These are phyloP conservation scores for Ruditapes philippinarum DNA, from an alignment of 1,140 invertebrate genomes.

Conservation along the genomic window DNA sequence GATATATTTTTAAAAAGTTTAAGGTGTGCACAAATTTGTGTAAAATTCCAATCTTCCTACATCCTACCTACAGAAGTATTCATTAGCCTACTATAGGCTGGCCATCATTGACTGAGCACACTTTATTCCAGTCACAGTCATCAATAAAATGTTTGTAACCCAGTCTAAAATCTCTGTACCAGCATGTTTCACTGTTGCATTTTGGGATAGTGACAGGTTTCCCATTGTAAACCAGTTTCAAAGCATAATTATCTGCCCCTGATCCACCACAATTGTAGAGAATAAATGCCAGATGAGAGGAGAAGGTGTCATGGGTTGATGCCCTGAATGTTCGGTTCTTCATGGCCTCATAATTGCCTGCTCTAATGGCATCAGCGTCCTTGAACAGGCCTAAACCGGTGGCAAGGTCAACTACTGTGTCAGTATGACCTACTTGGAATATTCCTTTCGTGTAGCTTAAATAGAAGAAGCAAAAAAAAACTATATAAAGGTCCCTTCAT, in stretches of 20 bases:
- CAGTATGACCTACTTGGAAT: constrained; percentile 95
- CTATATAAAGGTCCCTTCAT: too few species aligned
- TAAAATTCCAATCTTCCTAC: too few species aligned
- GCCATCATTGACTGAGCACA: background rate
- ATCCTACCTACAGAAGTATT: too few species aligned
- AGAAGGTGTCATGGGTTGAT: constrained; percentile 93
- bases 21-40: too few species aligned
- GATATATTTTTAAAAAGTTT: too few species aligned
- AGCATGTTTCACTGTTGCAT: constrained; percentile 75
- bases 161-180: constrained; percentile 72
- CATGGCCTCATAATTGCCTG: constrained; percentile 88
- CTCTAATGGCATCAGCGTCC: constrained; percentile 89
- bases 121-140: constrained; percentile 71
- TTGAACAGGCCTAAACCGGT: constrained; percentile 92
- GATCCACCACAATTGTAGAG: constrained; percentile 88
- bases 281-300: constrained; percentile 94
- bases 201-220: constrained; percentile 75
- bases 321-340: constrained; percentile 91
- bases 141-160: constrained; percentile 72
- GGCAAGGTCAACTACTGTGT: constrained; percentile 93
- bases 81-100: background rate
- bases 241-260: constrained; percentile 68
- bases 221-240: constrained; percentile 83
- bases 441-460: constrained; percentile 87
- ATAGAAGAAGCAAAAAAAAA: too few species aligned